Evolutionary conservation across 2,888 invertebrate species (phyloP), one percentile per base, ranked within the genome.

Genomic region (Trisateles emortualis): DNA sequence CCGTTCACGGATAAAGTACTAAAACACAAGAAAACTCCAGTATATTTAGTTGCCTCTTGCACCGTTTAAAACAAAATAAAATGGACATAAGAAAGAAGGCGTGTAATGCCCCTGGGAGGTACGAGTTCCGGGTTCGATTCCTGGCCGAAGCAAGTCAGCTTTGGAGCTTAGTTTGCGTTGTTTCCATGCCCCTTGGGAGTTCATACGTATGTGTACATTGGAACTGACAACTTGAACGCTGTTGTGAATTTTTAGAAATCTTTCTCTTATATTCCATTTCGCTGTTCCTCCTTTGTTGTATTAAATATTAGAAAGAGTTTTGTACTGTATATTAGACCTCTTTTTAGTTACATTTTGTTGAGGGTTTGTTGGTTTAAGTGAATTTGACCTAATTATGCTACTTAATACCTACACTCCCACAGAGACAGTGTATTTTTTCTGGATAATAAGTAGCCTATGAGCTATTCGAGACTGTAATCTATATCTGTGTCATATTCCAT

Each of bases 81-180:
- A 70, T 58, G 48, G 49, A 65, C 46, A 53, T 40, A 55, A 52
- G 59, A 53, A 66, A 66, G 49, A 43, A 63, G n/a, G 59, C 73
- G 52, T 55, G 62, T 56, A 71, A 71, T 63, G 46, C 72, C 70
- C 73, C 11, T 42, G 73, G 67, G 72, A 72, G 46, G 67, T 58
- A 57, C 56, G 40, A 59, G 72, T 68, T 69, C 65, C 71, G 58
- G 71, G 67, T 72, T 72, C 72, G 73, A 72, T 72, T 69, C 70
- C 73, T 68, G 67, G 68, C 73, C 70, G 65, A 62, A 58, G 69
- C 71, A 58, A 69, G 72, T 62, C 60, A 59, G 72, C 70, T 64
- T 61, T 55, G 59, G 56, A 68, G 73, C 72, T 72, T 69, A 69
- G 64, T 67, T 64, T 55, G 43, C 64, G 65, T 67, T 68, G 70